These are phyloP conservation scores for Monopterus albus DNA, from an alignment of 2,113 vertebrate species.

Conservation along the genomic window DNA sequence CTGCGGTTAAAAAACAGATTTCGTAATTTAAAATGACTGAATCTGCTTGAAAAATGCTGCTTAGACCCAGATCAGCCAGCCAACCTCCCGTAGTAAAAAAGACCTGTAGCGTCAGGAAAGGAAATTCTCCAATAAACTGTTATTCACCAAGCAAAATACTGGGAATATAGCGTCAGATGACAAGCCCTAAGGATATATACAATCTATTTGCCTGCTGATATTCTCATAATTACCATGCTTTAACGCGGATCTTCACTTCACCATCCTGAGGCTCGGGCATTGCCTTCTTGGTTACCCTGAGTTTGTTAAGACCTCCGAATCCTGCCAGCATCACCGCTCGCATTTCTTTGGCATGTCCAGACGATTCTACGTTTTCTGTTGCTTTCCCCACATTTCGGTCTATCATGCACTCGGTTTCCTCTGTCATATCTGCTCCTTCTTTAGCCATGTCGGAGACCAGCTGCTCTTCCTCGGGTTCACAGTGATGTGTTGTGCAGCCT, in stretches of 20 bases:
- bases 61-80: background rate
- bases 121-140: background rate
- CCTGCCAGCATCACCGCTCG: constrained; percentile 91
- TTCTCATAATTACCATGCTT: constrained; percentile 89
- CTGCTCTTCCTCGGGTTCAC: constrained; percentile 33
- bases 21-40: background rate
- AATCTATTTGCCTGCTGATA: background rate
- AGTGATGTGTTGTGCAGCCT: constrained; percentile 55
- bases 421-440: constrained; percentile 89
- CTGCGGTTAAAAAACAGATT: background rate
- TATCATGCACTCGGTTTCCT: constrained; percentile 95
- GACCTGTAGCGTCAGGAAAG: constrained; percentile 70
- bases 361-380: constrained; percentile 70
- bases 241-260: constrained; percentile 97
- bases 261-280: constrained; percentile 95
- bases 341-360: constrained; percentile 91
- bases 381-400: constrained; percentile 84
- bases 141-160: too few species aligned
- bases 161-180: background rate
- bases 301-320: constrained; percentile 96
- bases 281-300: constrained; percentile 89
- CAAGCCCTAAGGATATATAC: background rate
- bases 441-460: constrained; percentile 86
- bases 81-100: constrained; percentile 22
- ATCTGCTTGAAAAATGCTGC: constrained; percentile 12